Conservation (phyloP, 2,888 invertebrate genomes). For the Oscheius onirici region DNA sequence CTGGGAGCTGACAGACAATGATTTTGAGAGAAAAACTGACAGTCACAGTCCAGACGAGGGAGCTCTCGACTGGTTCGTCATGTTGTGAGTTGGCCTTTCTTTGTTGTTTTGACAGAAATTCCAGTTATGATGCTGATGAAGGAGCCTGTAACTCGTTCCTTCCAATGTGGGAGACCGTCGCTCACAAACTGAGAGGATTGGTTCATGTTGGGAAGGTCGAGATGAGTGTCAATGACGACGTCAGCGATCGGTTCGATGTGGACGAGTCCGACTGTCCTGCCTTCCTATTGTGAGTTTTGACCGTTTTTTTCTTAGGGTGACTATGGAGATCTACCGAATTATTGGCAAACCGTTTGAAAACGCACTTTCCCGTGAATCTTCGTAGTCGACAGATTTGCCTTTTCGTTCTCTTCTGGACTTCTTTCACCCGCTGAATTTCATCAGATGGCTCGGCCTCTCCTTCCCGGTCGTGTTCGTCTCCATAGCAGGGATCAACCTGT, state of each 20-base stretch:
- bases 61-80: slow-evolving; percentile 71
- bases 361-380: too few species aligned
- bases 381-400: too few species aligned
- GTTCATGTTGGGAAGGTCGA: slow-evolving; percentile 71
- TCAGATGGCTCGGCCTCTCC: too few species aligned
- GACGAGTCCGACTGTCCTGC: slow-evolving; percentile 71
- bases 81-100: slow-evolving; percentile 67
- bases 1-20: slow-evolving; percentile 69
- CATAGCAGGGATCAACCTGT: too few species aligned
- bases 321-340: too few species aligned
- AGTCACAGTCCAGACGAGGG: slow-evolving; percentile 69
- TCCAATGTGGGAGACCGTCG: slow-evolving; percentile 71
- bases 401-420: too few species aligned
- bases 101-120: background rate
- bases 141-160: slow-evolving; percentile 68
- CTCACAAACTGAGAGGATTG: slow-evolving; percentile 63
- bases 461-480: too few species aligned
- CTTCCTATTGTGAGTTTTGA: slow-evolving; percentile 63
- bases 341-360: too few species aligned
- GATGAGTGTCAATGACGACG: slow-evolving; percentile 69
- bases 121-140: slow-evolving; percentile 70
- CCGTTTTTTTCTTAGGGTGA: background rate
- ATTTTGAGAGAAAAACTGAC: slow-evolving; percentile 67
- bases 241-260: slow-evolving; percentile 70
- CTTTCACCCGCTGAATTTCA: too few species aligned